Evolutionary conservation across 1,140 invertebrate genomes (phyloP), one percentile per base, ranked within the genome.

Genomic region (Drosophila mayri): DNA sequence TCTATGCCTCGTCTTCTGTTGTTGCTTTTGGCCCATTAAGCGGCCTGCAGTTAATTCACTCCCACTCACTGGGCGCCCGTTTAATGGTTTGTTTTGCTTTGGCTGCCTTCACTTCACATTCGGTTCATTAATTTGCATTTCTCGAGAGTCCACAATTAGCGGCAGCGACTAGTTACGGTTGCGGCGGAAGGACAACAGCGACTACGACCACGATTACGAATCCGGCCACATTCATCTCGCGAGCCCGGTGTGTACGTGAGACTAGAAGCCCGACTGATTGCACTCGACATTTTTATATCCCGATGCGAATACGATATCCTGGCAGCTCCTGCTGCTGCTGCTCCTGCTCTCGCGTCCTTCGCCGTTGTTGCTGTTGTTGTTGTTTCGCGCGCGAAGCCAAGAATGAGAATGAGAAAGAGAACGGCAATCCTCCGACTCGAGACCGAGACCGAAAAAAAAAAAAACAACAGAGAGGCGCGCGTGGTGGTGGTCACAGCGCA

Each of bases 251-350:
- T 84, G 91, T 92, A 92, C 87, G 84, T 92, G 90, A 92, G 80
- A 92, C 91, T 92, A 91, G 79, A 91, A 81, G 84, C 85, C 79
- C 88, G 72, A 77, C 74, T 77, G 90, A 88, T 75, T 84, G 84
- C 76, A 92, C 91, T 92, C 91, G 85, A 91, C 86, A 92, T 90
- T 92, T 91, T 87, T 91, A 92, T 91, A 92, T 92, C 87, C 91
- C 87, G 66, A 72, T 81, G 79, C 81, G 76, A 76, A 57, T 81
- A 82, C 81, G 73, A 75, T 75, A 73, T 85, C 73, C 49, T 71
- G 52, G 35, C 54, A 37, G 81, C 28, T 30, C 28, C 78, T 75
- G 71, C 62, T 78, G 14, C 38, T 78, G 14, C 50, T 64, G 81
- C 50, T 64, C 76, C 78, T 75, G 65, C 62, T 66, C 64, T 76